Percentiles rank a stretch among this genome's conserved stretches.
Evolutionary conservation across 2,113 vertebrate genomes (phyloP).

Genomic region (Gasterosteus nipponicus): DNA sequence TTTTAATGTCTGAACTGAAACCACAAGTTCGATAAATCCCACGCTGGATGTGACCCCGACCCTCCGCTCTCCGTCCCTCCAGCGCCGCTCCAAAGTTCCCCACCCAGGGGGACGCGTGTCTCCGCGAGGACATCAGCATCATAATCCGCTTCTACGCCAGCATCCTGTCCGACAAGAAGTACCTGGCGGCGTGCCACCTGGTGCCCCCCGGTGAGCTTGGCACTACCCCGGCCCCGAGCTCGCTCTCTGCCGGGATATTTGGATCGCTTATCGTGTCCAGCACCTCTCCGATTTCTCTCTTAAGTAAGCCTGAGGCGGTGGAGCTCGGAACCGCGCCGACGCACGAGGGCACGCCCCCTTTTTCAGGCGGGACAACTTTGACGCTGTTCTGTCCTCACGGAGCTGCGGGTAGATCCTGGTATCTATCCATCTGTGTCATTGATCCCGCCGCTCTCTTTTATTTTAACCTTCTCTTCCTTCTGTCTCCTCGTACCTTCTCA

Average conservation of each 20-base stretch:
- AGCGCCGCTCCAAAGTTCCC: constrained; percentile 93
- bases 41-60: neutral
- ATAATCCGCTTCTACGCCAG: constrained; percentile 96
- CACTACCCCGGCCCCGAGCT: constrained; percentile 80
- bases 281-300: constrained; percentile 84
- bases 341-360: constrained; percentile 68
- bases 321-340: constrained; percentile 61
- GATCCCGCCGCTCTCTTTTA: neutral
- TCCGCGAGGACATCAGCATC: constrained; percentile 96
- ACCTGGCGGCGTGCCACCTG: constrained; percentile 93
- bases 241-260: constrained; percentile 83
- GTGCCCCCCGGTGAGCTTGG: constrained; percentile 93
- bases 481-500: neutral
- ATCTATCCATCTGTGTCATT: neutral
- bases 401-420: constrained; percentile 42
- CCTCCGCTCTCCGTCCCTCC: neutral
- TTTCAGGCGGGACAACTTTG: constrained; percentile 72
- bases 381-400: constrained; percentile 54
- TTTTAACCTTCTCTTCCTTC: neutral
- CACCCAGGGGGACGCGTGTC: constrained; percentile 91
- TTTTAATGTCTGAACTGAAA: neutral
- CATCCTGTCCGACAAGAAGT: constrained; percentile 99
- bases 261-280: constrained; percentile 87
- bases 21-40: too few species aligned
- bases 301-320: constrained; percentile 82